Evolutionary conservation across 1,140 invertebrate genomes (phyloP).

Genomic region (Uloborus diversus): DNA sequence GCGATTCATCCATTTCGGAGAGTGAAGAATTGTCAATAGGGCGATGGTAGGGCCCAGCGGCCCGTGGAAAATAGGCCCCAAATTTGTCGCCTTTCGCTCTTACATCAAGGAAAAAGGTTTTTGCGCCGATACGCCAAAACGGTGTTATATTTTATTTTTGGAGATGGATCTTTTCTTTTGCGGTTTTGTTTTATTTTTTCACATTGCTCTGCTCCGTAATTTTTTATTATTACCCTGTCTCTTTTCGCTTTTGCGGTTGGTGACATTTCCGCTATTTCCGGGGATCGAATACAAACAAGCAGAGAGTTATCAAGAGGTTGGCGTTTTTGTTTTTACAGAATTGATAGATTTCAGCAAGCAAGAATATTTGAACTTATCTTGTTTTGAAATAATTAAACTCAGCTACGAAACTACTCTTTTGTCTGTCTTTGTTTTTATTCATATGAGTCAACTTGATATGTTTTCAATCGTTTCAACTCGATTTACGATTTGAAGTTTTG

Average conservation of each 20-base stretch:
- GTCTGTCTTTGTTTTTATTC: too few relatives aligned
- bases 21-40: constrained; percentile 23
- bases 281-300: constrained; percentile 33
- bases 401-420: too few relatives aligned
- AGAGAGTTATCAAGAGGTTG: too few relatives aligned
- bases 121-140: constrained; percentile 43
- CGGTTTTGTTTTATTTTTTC: neutral
- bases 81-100: constrained; percentile 44
- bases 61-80: constrained; percentile 45
- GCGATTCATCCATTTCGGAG: neutral
- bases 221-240: neutral
- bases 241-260: constrained; percentile 44
- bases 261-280: neutral
- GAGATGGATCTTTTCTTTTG: neutral
- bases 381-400: too few relatives aligned
- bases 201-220: neutral
- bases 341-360: too few relatives aligned
- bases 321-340: too few relatives aligned
- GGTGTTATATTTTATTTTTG: constrained; percentile 35
- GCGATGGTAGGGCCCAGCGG: constrained; percentile 14
- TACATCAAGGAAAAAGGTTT: constrained; percentile 16
- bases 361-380: too few relatives aligned
- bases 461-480: too few relatives aligned
- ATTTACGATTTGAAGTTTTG: too few relatives aligned
- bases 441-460: too few relatives aligned